phyloP scores from a whole-genome alignment of 1,140 invertebrate genomes.

The Forficula auricularia region DNA sequence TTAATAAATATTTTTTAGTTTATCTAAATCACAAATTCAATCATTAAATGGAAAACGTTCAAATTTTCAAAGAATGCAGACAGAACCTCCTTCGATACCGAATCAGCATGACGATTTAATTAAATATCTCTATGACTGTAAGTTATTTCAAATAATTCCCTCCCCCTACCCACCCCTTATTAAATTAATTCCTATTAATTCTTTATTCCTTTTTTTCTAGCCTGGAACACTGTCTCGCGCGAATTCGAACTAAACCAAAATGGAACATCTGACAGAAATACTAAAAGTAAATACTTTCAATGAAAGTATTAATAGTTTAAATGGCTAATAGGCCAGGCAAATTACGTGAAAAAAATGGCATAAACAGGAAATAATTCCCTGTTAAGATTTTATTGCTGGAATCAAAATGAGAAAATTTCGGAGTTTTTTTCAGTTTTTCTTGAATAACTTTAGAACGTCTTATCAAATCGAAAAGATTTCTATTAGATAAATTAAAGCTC shows the following conservation, averaged over 20 bases:
- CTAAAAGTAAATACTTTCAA: slow-evolving; percentile 19
- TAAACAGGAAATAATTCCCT: too few relatives aligned
- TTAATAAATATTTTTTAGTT: slow-evolving; percentile 1
- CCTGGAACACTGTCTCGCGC: slow-evolving; percentile 29
- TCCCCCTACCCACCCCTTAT: slow-evolving; percentile 5
- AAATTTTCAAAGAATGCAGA: slow-evolving; percentile 17
- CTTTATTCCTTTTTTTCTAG: slow-evolving; percentile 16
- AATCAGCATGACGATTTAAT: slow-evolving; percentile 34
- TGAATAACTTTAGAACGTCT: too few relatives aligned
- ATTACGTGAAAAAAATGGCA: too few relatives aligned
- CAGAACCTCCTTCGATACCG: slow-evolving; percentile 24
- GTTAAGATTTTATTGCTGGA: too few relatives aligned
- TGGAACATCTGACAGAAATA: slow-evolving; percentile 21
- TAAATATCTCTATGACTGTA: slow-evolving; percentile 33
- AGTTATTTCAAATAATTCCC: slow-evolving; percentile 14
- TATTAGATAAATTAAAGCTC: too few relatives aligned
- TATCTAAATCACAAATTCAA: slow-evolving; percentile 1
- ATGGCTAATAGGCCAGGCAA: too few relatives aligned
- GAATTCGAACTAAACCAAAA: slow-evolving; percentile 26
- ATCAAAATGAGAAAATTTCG: too few relatives aligned
- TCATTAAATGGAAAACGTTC: slow-evolving; percentile 28
- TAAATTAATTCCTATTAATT: slow-evolving; percentile 3
- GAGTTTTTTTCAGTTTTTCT: too few relatives aligned
- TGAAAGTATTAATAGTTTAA: too few relatives aligned
- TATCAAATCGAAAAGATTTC: too few relatives aligned